Conservation (phyloP, 2,888 invertebrate genomes). For the Eilema sororculum region DNA sequence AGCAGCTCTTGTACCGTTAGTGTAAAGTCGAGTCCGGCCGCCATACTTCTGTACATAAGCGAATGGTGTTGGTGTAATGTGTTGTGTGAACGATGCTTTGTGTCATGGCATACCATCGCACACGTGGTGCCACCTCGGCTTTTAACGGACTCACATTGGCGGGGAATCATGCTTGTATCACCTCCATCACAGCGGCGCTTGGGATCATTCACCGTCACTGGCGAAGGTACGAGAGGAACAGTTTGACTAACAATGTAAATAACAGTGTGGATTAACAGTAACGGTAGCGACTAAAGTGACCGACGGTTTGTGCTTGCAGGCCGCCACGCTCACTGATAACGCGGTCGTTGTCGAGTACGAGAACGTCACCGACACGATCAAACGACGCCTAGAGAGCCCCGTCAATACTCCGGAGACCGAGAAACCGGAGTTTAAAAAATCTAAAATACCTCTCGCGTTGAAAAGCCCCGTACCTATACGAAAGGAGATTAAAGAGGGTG, state of each 20-base stretch:
- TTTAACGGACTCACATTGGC: constrained; percentile 54
- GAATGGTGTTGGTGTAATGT: constrained; percentile 58
- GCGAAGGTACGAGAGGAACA: constrained; percentile 31
- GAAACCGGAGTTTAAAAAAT: constrained; percentile 75
- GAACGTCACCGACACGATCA: constrained; percentile 89
- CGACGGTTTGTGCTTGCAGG: constrained; percentile 74
- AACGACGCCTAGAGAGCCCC: constrained; percentile 85
- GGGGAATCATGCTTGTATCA: constrained; percentile 63
- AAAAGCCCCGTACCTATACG: constrained; percentile 77
- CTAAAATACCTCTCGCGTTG: constrained; percentile 79
- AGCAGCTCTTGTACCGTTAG: constrained; percentile 9
- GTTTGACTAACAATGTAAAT: constrained; percentile 51
- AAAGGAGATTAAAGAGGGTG: constrained; percentile 69
- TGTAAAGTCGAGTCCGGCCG: constrained; percentile 17
- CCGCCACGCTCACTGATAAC: constrained; percentile 45
- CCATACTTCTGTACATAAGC: constrained; percentile 51
- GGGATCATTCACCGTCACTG: constrained; percentile 35
- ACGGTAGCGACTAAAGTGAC: constrained; percentile 32
- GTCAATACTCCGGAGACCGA: constrained; percentile 74
- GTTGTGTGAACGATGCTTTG: constrained; percentile 64
- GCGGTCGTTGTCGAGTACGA: constrained; percentile 78
- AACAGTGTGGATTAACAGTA: constrained; percentile 56
- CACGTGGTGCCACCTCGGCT: constrained; percentile 56
- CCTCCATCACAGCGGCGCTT: constrained; percentile 51
- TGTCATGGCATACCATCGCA: constrained; percentile 56